These are phyloP conservation scores for Andinoacara biseriatus DNA, from an alignment of 2,113 vertebrate species.

Conservation along the genomic window DNA sequence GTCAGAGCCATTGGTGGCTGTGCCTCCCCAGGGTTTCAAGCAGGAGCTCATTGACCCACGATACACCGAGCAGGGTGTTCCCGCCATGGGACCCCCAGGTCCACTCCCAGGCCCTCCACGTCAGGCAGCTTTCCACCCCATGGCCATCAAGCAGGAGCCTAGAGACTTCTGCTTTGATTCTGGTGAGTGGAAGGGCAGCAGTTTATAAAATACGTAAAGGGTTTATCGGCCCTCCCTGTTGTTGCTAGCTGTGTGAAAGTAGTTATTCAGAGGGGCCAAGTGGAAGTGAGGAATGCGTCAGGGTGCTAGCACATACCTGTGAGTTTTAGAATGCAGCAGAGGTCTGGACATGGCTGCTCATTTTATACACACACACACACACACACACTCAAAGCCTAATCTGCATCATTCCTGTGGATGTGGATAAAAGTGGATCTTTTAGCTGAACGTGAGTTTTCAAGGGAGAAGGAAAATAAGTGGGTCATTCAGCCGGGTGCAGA, in stretches of 20 bases:
- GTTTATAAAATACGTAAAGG: background rate
- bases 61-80: constrained; percentile 87
- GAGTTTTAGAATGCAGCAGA: constrained; percentile 68
- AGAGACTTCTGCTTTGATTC: constrained; percentile 96
- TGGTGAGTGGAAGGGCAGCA: constrained; percentile 79
- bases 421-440: constrained; percentile 54
- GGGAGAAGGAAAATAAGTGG: constrained; percentile 59
- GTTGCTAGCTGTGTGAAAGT: background rate
- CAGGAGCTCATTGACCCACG: constrained; percentile 91
- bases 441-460: constrained; percentile 55
- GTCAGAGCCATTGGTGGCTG: constrained; percentile 89
- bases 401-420: constrained; percentile 34
- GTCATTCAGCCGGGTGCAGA: constrained; percentile 57
- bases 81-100: constrained; percentile 76
- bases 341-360: constrained; percentile 22
- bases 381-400: constrained; percentile 18
- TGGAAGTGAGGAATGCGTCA: constrained; percentile 67
- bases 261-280: background rate
- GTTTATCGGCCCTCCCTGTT: background rate
- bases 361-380: constrained; percentile 19
- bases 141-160: constrained; percentile 97
- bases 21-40: constrained; percentile 91
- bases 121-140: constrained; percentile 84
- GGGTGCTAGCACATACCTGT: constrained; percentile 61
- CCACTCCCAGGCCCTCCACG: constrained; percentile 35